phyloP scores from a whole-genome alignment of 30 jellyfish, hydroid and myxozoan species.

The Sanderia malayensis region DNA sequence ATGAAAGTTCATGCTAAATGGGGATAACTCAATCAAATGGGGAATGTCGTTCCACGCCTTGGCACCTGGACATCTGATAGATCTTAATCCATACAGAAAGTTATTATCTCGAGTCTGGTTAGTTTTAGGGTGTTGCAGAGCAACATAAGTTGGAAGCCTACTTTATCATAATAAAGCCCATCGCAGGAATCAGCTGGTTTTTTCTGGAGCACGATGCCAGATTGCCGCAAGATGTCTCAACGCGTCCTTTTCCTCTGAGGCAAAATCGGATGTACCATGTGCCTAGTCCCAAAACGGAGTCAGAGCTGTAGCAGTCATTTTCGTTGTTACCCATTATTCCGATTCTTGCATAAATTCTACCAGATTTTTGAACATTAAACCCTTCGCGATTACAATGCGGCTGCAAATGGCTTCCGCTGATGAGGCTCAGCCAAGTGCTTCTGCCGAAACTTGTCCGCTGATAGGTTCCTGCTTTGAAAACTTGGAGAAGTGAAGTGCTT shows the following conservation, averaged over 20 bases:
- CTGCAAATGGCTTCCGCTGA: slow-evolving; percentile 10
- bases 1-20: not conserved
- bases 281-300: not conserved
- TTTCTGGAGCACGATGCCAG: not conserved
- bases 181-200: not conserved
- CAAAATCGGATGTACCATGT: not conserved
- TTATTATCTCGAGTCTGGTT: not conserved
- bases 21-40: not conserved
- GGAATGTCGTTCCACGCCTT: slow-evolving; percentile 1
- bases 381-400: slow-evolving; percentile 34
- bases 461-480: not conserved
- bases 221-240: not conserved
- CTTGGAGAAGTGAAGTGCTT: slow-evolving; percentile 2
- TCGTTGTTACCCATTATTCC: slow-evolving; percentile 6
- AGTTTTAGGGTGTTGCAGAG: not conserved
- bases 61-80: not conserved
- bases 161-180: not conserved
- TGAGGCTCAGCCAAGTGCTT: slow-evolving; percentile 6
- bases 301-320: not conserved
- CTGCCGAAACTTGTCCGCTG: slow-evolving; percentile 9
- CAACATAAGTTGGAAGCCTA: not conserved
- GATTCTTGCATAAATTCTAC: slow-evolving; percentile 13
- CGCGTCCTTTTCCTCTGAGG: not conserved
- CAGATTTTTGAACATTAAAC: slow-evolving; percentile 6
- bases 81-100: not conserved